A percentile compares a stretch with the other conserved stretches of the same genome.
phyloP scores from a whole-genome alignment of 2,797 vertebrate species.

The Characodon lateralis region DNA sequence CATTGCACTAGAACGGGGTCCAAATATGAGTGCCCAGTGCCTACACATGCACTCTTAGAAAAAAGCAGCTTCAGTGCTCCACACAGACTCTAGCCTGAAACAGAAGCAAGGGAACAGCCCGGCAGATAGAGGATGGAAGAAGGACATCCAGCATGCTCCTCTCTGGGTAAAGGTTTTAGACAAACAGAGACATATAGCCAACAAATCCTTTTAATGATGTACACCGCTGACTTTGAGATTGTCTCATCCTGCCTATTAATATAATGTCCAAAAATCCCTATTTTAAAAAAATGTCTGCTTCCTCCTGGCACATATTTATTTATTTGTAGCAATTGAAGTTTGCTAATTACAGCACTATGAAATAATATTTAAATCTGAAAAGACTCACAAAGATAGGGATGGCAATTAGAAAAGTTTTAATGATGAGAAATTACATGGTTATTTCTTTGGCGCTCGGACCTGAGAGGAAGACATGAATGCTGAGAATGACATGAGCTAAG shows the following conservation, averaged over 20 bases:
- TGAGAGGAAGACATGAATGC: too few species aligned
- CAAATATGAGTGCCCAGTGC: constrained; percentile 16
- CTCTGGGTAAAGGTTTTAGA: constrained; percentile 5
- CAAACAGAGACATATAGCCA: neutral
- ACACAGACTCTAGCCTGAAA: constrained; percentile 20
- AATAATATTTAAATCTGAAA: too few species aligned
- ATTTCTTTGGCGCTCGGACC: too few species aligned
- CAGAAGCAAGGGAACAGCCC: constrained; percentile 27
- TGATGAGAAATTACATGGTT: too few species aligned
- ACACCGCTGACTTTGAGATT: neutral
- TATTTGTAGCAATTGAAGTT: too few species aligned
- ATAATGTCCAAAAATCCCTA: neutral
- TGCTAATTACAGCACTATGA: too few species aligned
- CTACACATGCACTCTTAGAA: constrained; percentile 9
- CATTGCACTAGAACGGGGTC: constrained; percentile 25
- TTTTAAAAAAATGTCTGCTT: neutral
- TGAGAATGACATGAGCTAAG: too few species aligned
- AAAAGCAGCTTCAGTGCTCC: constrained; percentile 14
- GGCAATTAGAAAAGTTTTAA: too few species aligned
- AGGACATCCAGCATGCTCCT: constrained; percentile 11
- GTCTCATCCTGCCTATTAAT: neutral
- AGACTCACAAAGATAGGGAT: too few species aligned
- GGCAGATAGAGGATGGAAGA: constrained; percentile 17
- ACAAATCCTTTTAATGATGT: neutral
- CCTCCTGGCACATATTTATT: neutral